Evolutionary conservation across 2,797 vertebrate genomes (phyloP), one percentile per base, ranked within the genome.

Genomic region (Peromyscus attwateri): DNA sequence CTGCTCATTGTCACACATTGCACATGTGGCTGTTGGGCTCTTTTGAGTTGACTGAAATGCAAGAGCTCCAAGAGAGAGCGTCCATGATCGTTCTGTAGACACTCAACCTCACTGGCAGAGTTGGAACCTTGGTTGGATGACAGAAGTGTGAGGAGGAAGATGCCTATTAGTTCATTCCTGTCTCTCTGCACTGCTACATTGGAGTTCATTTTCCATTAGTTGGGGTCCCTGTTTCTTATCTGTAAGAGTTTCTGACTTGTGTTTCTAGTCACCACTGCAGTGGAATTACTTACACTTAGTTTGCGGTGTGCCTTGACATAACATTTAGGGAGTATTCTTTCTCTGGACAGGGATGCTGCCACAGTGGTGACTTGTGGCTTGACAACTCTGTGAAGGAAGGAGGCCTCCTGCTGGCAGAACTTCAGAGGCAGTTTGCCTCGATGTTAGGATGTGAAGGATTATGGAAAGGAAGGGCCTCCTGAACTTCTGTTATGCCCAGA

Each of bases 271-370:
- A 96, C 19, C 95, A 95, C 60, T 92, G 43, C 68, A 82, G 81
- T 96, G 87, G 92, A 94, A 84, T 95, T 84, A 80, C 89, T 96
- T 87, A 70, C 93, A 80, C 91, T 96, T 82, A 89, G 55, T 90
- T 89, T 94, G 77, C 95, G 55, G 73, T 83, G 75, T 66, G 57
- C 89, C 55, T 97, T 94, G 93, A 96, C 94, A 89, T 93, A 92
- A 83, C 57, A 70, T 90, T 96, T 87, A 87, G 71, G 62, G 90
- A 52, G 62, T 55, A 68, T 40, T 92, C 21, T 64, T 93, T 87
- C 73, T 92, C 85, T 12, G 3, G 14, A 31, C 40, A 49, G 68
- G 76, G 25, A 27, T 25, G 9, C 34, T 27, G 40, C 4, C 64
- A 81, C 19, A 34, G 37, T 31, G 27, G 27, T 64, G 83, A 49